Base-by-base conservation (phyloP, 2,797 vertebrate species). In the Pangasius sanitwongsei region DNA sequence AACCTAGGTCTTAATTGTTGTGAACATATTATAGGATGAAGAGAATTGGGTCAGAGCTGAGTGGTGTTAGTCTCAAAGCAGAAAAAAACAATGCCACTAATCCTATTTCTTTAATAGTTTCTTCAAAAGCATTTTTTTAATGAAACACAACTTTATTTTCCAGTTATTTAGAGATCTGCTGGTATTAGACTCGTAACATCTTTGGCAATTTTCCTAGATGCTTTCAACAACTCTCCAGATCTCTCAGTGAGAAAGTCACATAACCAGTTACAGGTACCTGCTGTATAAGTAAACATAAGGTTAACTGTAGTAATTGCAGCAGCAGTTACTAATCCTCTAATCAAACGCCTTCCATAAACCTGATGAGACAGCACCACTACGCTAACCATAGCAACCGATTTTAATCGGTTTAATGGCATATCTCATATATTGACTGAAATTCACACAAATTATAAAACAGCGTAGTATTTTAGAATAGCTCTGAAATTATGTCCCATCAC, bases 181-280 rank as follows among this genome's bases (percentile, higher is more conserved):
- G 20, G 53, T 31, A 80, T 82, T 63, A 28, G 55, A 41, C 23
- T 15, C 37, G 7, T 28, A 18, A 44, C 1, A 48, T n/a, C 11
- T 44, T 83, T 83, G 59, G 81, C 81, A 83, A 28, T 44, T 65
- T 63, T 83, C 59, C 81, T 65, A 44, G 37, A 65, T 18, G 34
- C 57, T 83, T 83, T 83, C 37, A 83, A 44, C 81, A 83, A 6
- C 80, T 82, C 23, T 82, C 23, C 37, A 63, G 57, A 44, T 83
- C 15, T 41, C 31, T 25, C 2, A 41, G 55, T 37, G 3, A 28
- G 31, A 28, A 83, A 83, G 59, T 63, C 34, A 41, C 81, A 48
- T 28, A 83, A 83, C 81, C 59, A 65, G 81, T 65, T 83, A 44
- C 13, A 44, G 59, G 34, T 28, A 28, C 7, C 6, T 28, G 7